Percentiles rank a stretch among this genome's conserved stretches.
Evolutionary conservation across 1,140 invertebrate species (phyloP).

Genomic region (Neoseiulus cucumeris): DNA sequence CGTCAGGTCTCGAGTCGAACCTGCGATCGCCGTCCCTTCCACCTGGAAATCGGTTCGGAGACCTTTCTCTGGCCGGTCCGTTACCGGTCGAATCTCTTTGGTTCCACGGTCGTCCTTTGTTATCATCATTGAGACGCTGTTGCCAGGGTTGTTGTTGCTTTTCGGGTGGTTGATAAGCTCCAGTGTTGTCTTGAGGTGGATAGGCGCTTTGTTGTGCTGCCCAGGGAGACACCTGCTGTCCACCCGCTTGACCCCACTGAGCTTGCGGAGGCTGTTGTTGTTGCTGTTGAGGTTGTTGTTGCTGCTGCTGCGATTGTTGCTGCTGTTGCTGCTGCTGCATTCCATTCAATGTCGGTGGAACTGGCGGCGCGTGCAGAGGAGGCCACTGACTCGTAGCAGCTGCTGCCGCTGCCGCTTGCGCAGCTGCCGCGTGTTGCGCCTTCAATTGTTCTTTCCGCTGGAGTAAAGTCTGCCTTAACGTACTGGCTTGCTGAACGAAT

Average conservation of each 20-base stretch:
- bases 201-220: slow-evolving; percentile 3
- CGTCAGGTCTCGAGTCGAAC: background rate
- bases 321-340: background rate
- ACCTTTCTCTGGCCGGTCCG: background rate
- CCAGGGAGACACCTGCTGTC: background rate
- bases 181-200: slow-evolving; percentile 1
- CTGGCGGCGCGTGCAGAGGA: slow-evolving; percentile 1
- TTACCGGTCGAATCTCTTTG: background rate
- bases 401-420: background rate
- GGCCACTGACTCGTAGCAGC: background rate
- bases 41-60: background rate
- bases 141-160: background rate
- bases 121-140: background rate
- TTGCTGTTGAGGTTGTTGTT: background rate
- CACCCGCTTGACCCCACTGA: background rate
- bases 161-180: background rate
- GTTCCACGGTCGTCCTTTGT: background rate
- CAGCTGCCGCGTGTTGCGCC: background rate
- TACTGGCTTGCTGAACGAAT: slow-evolving; percentile 28
- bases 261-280: background rate
- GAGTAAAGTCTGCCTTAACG: slow-evolving; percentile 24
- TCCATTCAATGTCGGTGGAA: background rate
- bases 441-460: slow-evolving; percentile 15
- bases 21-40: background rate
- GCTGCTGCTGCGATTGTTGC: background rate